Conservation (phyloP, 1,140 invertebrate species). For the Ips nitidus region DNA sequence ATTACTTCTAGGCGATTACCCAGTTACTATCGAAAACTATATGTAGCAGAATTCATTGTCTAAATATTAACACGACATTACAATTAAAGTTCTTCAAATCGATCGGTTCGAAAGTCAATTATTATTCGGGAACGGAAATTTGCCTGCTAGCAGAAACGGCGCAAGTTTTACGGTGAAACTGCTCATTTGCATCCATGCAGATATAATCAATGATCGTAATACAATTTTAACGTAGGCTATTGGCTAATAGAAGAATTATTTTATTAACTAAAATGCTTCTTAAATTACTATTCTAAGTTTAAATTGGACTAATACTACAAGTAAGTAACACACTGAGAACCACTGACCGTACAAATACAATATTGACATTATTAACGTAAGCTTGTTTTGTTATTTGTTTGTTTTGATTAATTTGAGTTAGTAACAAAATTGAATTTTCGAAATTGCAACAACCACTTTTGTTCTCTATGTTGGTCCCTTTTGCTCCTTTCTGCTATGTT, state of each 20-base stretch:
- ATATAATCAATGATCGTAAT: neutral
- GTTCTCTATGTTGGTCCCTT: too few species aligned
- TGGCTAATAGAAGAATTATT: neutral
- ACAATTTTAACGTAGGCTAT: neutral
- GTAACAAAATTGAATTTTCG: too few species aligned
- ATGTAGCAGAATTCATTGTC: neutral
- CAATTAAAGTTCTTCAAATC: slow-evolving; percentile 4
- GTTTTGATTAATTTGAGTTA: too few species aligned
- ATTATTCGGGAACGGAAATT: neutral
- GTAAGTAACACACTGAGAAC: too few species aligned
- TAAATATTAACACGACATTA: slow-evolving; percentile 2
- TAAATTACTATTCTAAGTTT: too few species aligned
- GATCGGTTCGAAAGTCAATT: neutral
- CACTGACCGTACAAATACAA: too few species aligned
- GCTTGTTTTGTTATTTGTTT: too few species aligned
- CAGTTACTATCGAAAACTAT: neutral
- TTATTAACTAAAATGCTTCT: too few species aligned
- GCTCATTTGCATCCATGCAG: neutral
- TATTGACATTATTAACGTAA: too few species aligned
- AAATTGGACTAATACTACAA: too few species aligned
- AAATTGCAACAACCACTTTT: too few species aligned
- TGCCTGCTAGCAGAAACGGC: neutral
- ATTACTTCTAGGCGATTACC: slow-evolving; percentile 5
- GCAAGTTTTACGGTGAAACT: neutral
- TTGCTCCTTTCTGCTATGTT: too few species aligned